Base-by-base conservation (phyloP, 2,888 invertebrate species). In the Gari tellinella region DNA sequence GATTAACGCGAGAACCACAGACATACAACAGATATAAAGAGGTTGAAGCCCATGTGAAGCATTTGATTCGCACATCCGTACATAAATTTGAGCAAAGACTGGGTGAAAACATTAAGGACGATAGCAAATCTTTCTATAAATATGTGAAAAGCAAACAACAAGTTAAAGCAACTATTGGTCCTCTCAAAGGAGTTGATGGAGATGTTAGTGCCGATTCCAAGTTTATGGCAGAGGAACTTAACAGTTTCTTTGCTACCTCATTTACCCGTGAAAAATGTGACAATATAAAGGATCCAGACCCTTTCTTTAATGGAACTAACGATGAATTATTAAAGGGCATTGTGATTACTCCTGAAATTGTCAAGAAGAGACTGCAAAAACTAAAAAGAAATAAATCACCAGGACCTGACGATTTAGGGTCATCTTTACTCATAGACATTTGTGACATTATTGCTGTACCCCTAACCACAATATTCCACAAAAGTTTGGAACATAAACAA, bases 41-140 rank as follows among this genome's bases (percentile, higher is more conserved):
- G n/a, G 45, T 31, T 25, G 57, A 45, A 45, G 31, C 31, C 10
- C 57, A 57, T 57, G 57, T 56, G 2, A 56, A 56, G 21, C 38
- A 55, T 19, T 19, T 57, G 7, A 57, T 57, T 5, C 21, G 26
- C 2, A 26, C 43, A 31, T 57, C 57, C 5, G 57, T 57, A 12
- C 40, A 46, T 10, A 10, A 45, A n/a, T 57, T 57, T 57, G 45
- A 57, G 45, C 46, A 45, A 19, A 46, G 45, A 45, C 31, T 57
- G 21, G 55, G 17, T 19, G 40, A 55, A 5, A 38, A 55, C 19
- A 38, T 55, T 38, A 55, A 55, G 38, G 1, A 37, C 4, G 57
- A 57, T 45, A 43, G 45, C n/a, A 57, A 57, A 46, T 57, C 57
- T 12, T 57, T 57, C 45, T 57, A 57, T 45, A 57, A 57, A 17